Base-by-base conservation (phyloP, 2,888 invertebrate species). In the Leptarthrus brevirostris region DNA sequence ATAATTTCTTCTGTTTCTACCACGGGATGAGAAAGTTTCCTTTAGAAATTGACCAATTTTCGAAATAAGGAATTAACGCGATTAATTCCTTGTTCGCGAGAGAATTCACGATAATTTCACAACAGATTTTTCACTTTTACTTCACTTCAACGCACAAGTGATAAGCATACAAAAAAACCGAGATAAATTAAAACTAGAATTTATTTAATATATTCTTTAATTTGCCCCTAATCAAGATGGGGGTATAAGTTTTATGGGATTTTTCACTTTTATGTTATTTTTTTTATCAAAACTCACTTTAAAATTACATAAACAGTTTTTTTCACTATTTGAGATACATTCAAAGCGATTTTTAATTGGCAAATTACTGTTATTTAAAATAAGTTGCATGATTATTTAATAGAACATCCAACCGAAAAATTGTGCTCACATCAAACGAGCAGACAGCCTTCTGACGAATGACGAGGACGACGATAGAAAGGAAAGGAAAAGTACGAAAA, bases 361-460 rank as follows among this genome's bases (percentile, higher is more conserved):
- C 47, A 78, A 71, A 79, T 78, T 80, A 78, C 61, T 36, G 40
- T 81, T 80, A 81, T 80, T 79, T 83, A 79, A 79, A 81, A 82
- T 82, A 83, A 84, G 84, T 84, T 84, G 84, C 84, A 84, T 84
- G 82, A 83, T 84, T 84, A 81, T 81, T 79, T 81, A 78, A 78
- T 79, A 76, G 77, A 77, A 79, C 79, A 79, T 79, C 77, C 79
- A 71, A 71, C 40, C 24, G 52, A 71, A 71, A 71, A 53, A 70
- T 70, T 40, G 36, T 70, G 52, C 69, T 70, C 66, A 49, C 66
- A 47, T 66, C 66, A 66, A 66, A 66, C 66, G 66, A 66, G 26
- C 66, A 66, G 66, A 36, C 16, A n/a, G n/a, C 47, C 26, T 49
- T 49, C 66, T 49, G 66, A 66, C 66, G 47, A 66, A 66, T 47